Conservation (phyloP, 1,140 invertebrate species). For the Pectinophora gossypiella region DNA sequence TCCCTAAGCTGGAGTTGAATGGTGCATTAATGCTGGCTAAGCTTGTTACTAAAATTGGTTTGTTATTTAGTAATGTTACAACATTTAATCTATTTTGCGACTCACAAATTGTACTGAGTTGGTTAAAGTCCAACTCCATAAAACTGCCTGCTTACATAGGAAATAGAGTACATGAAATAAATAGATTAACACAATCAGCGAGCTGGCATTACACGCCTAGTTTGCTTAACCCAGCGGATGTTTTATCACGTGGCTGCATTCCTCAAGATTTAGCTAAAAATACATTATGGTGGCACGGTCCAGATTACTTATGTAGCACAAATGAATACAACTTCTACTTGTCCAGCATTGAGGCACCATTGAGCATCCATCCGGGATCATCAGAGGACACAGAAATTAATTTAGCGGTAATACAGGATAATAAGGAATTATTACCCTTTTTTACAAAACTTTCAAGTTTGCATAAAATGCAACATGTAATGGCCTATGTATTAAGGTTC, state of each 20-base stretch:
- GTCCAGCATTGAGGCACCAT: neutral
- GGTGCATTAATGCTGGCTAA: conserved; percentile 5
- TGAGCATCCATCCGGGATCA: neutral
- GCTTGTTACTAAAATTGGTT: neutral
- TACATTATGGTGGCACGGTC: conserved; percentile 3
- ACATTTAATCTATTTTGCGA: conserved; percentile 5
- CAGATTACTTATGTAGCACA: neutral
- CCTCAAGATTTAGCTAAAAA: conserved; percentile 1
- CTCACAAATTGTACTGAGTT: conserved; percentile 6
- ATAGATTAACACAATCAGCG: neutral
- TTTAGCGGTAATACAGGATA: neutral
- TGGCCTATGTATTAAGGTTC: conserved; percentile 4
- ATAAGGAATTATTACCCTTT: neutral
- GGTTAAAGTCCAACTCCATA: neutral
- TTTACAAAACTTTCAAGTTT: conserved; percentile 4
- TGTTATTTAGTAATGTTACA: neutral
- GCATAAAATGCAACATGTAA: neutral
- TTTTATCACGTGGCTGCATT: conserved; percentile 2
- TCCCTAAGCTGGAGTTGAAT: conserved; percentile 10
- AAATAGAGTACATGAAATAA: conserved; percentile 7
- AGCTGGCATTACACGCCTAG: neutral
- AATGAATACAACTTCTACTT: conserved; percentile 5
- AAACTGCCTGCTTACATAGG: conserved; percentile 7
- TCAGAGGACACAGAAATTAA: neutral
- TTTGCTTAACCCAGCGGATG: conserved; percentile 4